Evolutionary conservation across 2,113 vertebrate genomes (phyloP).

Genomic region (Oriolus oriolus): DNA sequence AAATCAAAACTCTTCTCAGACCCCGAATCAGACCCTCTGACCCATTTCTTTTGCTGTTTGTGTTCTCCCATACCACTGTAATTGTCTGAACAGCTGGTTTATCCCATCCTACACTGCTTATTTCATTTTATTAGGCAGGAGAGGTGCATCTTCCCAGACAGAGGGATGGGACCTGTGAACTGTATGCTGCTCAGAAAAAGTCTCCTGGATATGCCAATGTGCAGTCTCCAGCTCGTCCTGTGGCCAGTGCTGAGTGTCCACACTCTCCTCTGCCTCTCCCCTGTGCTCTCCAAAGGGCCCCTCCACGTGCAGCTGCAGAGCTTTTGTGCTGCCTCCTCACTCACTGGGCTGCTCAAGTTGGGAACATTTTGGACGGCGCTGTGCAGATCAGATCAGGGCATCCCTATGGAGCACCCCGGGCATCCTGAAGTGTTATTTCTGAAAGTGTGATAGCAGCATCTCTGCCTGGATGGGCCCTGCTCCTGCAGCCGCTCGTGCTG

Average conservation of each 20-base stretch:
- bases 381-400: neutral
- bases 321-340: neutral
- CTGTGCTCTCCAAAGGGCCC: neutral
- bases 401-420: neutral
- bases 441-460: neutral
- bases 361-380: fast-evolving
- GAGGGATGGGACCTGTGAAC: neutral
- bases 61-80: neutral
- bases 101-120: neutral
- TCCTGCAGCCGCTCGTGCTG: neutral
- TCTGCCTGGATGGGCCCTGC: neutral
- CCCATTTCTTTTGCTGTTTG: neutral
- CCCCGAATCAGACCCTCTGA: neutral
- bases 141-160: neutral
- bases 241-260: no score
- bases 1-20: neutral
- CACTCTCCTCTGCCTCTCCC: neutral
- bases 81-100: neutral
- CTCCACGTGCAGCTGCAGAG: neutral
- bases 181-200: fast-evolving
- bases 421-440: neutral
- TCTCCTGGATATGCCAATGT: neutral
- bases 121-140: neutral
- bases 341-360: neutral
- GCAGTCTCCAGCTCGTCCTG: neutral